Conservation (phyloP, 2,888 invertebrate species). For the Hemithea aestivaria region DNA sequence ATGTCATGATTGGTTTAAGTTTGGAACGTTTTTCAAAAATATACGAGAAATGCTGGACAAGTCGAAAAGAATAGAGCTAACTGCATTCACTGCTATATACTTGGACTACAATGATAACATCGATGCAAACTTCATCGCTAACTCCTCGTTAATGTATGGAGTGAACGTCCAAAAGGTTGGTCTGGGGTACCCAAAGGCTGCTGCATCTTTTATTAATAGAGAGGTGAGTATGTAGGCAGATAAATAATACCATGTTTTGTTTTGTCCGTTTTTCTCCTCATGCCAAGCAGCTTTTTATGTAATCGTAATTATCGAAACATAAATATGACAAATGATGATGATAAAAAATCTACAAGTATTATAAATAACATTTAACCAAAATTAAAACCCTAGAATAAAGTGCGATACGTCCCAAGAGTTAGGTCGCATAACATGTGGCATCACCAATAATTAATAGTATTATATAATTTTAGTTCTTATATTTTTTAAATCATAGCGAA, state of each 20-base stretch:
- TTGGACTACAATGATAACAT: conserved; percentile 40
- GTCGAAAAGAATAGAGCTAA: conserved; percentile 28
- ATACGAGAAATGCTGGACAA: conserved; percentile 8
- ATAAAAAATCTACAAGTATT: no score
- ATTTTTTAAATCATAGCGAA: no score
- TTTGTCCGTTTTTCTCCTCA: not conserved
- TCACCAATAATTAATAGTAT: no score
- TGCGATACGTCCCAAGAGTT: no score
- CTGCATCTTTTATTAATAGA: conserved; percentile 43
- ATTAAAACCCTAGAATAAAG: no score
- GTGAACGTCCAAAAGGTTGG: conserved; percentile 45
- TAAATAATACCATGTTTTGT: not conserved
- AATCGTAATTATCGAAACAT: no score
- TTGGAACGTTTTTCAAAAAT: conserved; percentile 27
- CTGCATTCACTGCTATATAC: conserved; percentile 44
- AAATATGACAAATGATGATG: no score
- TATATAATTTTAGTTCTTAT: no score
- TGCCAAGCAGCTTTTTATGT: no score
- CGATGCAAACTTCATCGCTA: conserved; percentile 28
- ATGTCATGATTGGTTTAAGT: conserved; percentile 27
- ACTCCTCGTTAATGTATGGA: conserved; percentile 34
- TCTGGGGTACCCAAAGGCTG: conserved; percentile 37
- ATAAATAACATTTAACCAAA: no score
- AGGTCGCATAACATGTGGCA: no score
- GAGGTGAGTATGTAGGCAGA: conserved; percentile 39